phyloP scores from a whole-genome alignment of 2,888 invertebrate species.

The Isotomurus palustris region DNA sequence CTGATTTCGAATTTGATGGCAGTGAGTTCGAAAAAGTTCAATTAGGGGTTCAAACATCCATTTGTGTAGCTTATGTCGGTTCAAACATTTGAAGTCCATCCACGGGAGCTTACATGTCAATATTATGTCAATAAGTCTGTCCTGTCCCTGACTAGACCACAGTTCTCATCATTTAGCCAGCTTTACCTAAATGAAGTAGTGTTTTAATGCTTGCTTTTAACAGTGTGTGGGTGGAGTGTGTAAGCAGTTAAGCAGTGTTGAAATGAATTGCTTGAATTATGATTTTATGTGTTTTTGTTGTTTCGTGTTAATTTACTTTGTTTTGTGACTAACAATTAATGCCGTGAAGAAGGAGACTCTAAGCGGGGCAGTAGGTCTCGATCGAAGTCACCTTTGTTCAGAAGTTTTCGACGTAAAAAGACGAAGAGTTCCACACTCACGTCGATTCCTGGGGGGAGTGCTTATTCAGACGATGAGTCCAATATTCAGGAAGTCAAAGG shows the following conservation, averaged over 20 bases:
- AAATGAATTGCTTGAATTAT: too few relatives aligned
- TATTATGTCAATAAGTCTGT: neutral
- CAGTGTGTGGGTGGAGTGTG: too few relatives aligned
- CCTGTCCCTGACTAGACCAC: neutral
- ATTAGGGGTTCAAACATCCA: too few relatives aligned
- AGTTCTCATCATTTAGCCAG: too few relatives aligned
- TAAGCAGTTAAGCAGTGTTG: too few relatives aligned
- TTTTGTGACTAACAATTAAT: conserved; percentile 25
- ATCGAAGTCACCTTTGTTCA: conserved; percentile 88
- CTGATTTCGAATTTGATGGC: conserved; percentile 12
- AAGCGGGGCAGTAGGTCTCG: conserved; percentile 71
- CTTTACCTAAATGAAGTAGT: too few relatives aligned
- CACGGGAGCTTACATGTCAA: neutral
- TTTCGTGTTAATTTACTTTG: conserved; percentile 19
- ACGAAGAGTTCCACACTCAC: conserved; percentile 56
- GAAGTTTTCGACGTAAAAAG: conserved; percentile 87
- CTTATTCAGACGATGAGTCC: conserved; percentile 79
- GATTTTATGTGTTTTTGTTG: conserved; percentile 20
- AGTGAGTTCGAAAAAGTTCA: conserved; percentile 16
- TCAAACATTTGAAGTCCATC: too few relatives aligned
- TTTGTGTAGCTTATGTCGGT: too few relatives aligned
- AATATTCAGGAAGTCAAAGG: conserved; percentile 52
- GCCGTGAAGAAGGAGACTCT: conserved; percentile 33
- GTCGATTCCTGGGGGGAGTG: conserved; percentile 53
- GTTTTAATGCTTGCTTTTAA: too few relatives aligned